These are phyloP conservation scores for Amblyopsis rosae DNA, from an alignment of 2,113 vertebrate species.

Conservation along the genomic window DNA sequence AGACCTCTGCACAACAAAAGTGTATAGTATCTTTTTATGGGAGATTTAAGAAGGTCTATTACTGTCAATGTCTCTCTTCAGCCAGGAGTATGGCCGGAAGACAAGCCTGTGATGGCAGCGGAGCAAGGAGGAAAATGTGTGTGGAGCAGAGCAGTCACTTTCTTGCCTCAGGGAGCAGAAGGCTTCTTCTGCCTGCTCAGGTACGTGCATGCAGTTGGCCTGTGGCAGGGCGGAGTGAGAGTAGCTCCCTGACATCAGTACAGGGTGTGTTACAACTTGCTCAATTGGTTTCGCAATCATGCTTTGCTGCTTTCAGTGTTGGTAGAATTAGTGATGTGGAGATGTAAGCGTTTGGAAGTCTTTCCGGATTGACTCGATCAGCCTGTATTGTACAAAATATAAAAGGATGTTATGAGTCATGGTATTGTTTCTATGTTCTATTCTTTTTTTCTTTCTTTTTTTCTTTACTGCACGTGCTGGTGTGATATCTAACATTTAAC, in stretches of 20 bases:
- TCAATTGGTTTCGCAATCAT: conserved; percentile 13
- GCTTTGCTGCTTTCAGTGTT: conserved; percentile 14
- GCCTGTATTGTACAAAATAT: conserved; percentile 8
- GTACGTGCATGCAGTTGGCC: conserved; percentile 64
- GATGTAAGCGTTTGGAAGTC: conserved; percentile 15
- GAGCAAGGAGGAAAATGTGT: conserved; percentile 62
- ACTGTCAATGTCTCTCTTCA: conserved; percentile 24
- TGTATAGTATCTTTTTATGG: not conserved
- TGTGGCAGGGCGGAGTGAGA: conserved; percentile 23
- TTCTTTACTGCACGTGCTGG: not conserved
- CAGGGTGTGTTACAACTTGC: conserved; percentile 47
- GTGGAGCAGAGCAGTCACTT: conserved; percentile 70
- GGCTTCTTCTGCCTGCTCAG: conserved; percentile 63
- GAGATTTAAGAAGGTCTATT: not conserved
- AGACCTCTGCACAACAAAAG: too few species aligned
- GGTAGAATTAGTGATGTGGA: not conserved
- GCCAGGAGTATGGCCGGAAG: conserved; percentile 56
- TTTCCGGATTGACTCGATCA: conserved; percentile 27
- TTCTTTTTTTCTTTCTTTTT: not conserved
- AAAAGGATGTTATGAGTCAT: not conserved
- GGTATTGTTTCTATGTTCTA: conserved; percentile 9
- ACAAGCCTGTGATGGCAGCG: conserved; percentile 49
- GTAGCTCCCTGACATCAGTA: conserved; percentile 35
- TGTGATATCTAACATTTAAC: not conserved
- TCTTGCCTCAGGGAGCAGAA: conserved; percentile 57